phyloP scores from a whole-genome alignment of 2,113 vertebrate genomes.

The Bucco capensis region DNA sequence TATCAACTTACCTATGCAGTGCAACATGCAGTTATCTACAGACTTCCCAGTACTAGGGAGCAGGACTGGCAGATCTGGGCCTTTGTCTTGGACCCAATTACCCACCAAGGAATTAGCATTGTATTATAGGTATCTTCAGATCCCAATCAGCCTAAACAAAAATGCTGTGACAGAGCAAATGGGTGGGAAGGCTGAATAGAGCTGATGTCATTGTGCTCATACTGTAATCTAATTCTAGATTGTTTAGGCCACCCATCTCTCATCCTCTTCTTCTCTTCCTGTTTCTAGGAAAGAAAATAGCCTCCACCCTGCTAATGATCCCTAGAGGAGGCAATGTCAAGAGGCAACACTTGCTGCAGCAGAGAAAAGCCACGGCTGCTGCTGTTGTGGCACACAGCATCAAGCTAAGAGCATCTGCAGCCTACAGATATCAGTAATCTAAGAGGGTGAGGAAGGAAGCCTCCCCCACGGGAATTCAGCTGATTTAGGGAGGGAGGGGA shows the following conservation, averaged over 20 bases:
- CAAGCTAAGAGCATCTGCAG: background rate
- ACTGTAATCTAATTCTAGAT: slow-evolving; percentile 20
- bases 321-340: slow-evolving; percentile 23
- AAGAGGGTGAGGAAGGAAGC: background rate
- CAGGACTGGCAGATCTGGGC: background rate
- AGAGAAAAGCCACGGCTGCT: slow-evolving; percentile 15
- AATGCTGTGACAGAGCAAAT: background rate
- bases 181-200: slow-evolving; percentile 44
- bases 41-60: background rate
- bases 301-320: slow-evolving; percentile 52
- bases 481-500: slow-evolving; percentile 12
- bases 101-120: background rate
- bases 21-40: background rate
- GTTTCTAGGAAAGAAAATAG: slow-evolving; percentile 56
- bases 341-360: slow-evolving; percentile 42
- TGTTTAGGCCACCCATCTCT: slow-evolving; percentile 41
- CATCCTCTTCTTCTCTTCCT: slow-evolving; percentile 49
- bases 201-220: slow-evolving; percentile 23
- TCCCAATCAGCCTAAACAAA: background rate
- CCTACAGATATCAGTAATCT: background rate
- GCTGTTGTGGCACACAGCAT: background rate
- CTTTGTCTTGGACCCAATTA: background rate
- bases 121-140: background rate
- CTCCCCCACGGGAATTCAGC: background rate
- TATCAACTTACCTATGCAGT: background rate